Percentiles rank a stretch among this genome's conserved stretches.
Evolutionary conservation across 1,140 invertebrate species (phyloP).

Genomic region (Hycleus phaleratus): DNA sequence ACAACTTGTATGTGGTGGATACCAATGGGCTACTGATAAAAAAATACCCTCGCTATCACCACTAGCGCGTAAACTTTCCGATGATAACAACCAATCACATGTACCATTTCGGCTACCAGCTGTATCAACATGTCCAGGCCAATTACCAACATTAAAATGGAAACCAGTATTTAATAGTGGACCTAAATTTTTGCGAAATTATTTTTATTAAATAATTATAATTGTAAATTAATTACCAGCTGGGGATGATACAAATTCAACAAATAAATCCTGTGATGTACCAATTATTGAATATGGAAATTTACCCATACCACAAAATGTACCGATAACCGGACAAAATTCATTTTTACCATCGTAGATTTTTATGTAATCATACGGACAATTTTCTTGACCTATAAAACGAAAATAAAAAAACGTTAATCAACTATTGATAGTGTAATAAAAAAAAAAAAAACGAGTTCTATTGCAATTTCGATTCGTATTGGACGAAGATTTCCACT

Average conservation of each 20-base stretch:
- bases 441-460: no score
- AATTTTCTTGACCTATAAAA: conserved; percentile 64
- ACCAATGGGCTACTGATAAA: conserved; percentile 85
- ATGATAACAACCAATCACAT: conserved; percentile 79
- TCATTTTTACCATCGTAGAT: conserved; percentile 88
- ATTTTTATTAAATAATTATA: neutral
- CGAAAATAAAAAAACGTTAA: neutral
- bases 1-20: conserved; percentile 83
- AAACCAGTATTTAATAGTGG: conserved; percentile 85
- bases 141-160: conserved; percentile 88
- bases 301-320: conserved; percentile 88
- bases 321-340: conserved; percentile 76
- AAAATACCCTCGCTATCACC: conserved; percentile 80
- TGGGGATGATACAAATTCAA: conserved; percentile 84
- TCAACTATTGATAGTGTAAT: neutral
- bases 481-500: no score
- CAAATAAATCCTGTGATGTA: conserved; percentile 79
- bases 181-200: conserved; percentile 43
- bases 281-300: conserved; percentile 91
- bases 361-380: conserved; percentile 82
- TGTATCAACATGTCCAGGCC: conserved; percentile 83
- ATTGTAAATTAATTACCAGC: conserved; percentile 51
- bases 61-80: conserved; percentile 63
- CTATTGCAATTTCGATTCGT: no score
- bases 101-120: conserved; percentile 75